phyloP scores from a whole-genome alignment of 92 coral and sea anemone genomes.

The Epizoanthus ramosus region DNA sequence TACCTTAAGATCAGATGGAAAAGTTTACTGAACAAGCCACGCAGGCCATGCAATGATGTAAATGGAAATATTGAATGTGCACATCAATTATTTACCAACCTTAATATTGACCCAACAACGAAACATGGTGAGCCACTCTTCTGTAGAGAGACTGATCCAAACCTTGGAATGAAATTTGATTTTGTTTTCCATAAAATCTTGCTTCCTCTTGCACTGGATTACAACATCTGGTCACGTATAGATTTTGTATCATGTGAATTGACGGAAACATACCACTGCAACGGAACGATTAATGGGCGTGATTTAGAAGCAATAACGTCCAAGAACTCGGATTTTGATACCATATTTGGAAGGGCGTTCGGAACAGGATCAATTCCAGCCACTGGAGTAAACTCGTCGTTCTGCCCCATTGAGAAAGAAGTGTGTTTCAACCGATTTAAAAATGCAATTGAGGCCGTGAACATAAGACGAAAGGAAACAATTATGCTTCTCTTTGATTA shows the following conservation, averaged over 20 bases:
- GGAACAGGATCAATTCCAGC: too few species aligned
- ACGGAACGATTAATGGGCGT: background rate
- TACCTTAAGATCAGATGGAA: background rate
- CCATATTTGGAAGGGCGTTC: background rate
- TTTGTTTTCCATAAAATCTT: constrained; percentile 4
- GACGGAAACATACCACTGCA: too few species aligned
- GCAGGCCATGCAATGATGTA: background rate
- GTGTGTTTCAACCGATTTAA: too few species aligned
- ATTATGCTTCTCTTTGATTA: constrained; percentile 9
- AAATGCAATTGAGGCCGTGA: background rate
- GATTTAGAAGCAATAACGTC: background rate
- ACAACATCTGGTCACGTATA: too few species aligned
- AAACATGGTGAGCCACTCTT: too few species aligned
- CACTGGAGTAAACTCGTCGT: background rate
- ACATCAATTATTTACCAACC: too few species aligned
- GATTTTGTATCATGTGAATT: too few species aligned
- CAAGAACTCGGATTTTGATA: background rate
- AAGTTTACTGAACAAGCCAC: background rate
- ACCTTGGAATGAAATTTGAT: too few species aligned
- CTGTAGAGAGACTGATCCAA: too few species aligned
- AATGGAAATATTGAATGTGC: too few species aligned
- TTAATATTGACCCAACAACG: too few species aligned
- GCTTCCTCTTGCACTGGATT: constrained; percentile 24
- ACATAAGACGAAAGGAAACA: background rate
- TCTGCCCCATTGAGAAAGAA: too few species aligned